Percentiles rank a stretch among this genome's conserved stretches.
phyloP scores from a whole-genome alignment of 2,888 invertebrate genomes.

The Archips crataeganus region DNA sequence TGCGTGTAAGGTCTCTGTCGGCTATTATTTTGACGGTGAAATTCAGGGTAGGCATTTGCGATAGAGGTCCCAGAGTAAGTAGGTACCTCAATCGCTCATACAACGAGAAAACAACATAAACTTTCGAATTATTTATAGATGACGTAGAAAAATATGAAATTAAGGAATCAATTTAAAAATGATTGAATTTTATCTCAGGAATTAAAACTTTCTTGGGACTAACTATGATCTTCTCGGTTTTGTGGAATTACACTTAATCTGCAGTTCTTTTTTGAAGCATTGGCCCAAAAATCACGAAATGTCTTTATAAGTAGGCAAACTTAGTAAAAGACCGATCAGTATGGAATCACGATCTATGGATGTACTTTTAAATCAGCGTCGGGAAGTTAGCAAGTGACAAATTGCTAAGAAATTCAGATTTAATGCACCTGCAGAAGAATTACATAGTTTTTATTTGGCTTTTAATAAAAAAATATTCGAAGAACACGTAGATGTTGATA shows the following conservation, averaged over 20 bases:
- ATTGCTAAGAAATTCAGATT: conserved; percentile 1
- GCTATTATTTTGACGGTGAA: too few relatives aligned
- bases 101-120: too few relatives aligned
- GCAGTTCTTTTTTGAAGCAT: background rate
- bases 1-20: too few relatives aligned
- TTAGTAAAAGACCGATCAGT: background rate
- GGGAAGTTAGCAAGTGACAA: conserved; percentile 22
- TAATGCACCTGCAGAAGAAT: conserved; percentile 37
- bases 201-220: too few relatives aligned
- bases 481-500: background rate
- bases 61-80: too few relatives aligned
- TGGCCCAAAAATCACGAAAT: conserved; percentile 31
- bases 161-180: too few relatives aligned
- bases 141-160: too few relatives aligned
- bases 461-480: background rate
- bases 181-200: too few relatives aligned
- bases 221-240: background rate
- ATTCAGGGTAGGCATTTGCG: too few relatives aligned
- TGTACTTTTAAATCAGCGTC: background rate
- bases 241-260: background rate
- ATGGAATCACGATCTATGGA: background rate
- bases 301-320: background rate
- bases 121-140: too few relatives aligned
- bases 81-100: too few relatives aligned
- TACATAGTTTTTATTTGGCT: conserved; percentile 14